Evolutionary conservation across 2,797 vertebrate genomes (phyloP).

Genomic region (Neosilurus hyrtlii): DNA sequence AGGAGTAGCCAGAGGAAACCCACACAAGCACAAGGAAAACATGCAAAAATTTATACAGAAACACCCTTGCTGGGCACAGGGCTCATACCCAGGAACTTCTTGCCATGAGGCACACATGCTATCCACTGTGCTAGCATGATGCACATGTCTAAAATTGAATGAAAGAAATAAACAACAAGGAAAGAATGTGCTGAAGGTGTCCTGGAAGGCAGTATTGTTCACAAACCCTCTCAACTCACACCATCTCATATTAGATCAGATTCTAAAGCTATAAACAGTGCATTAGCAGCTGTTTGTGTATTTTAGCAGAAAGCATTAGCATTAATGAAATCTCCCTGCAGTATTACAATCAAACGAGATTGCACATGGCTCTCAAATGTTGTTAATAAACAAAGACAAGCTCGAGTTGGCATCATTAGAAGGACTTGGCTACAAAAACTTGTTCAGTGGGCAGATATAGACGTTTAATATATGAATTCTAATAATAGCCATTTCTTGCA

Average conservation of each 20-base stretch:
- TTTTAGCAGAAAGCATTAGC: slow-evolving; percentile 3
- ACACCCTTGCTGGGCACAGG: too few species aligned
- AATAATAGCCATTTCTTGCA: slow-evolving; percentile 39
- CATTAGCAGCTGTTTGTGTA: slow-evolving; percentile 6
- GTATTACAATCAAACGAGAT: slow-evolving; percentile 4
- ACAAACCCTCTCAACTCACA: background rate
- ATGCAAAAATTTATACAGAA: too few species aligned
- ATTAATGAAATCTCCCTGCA: background rate
- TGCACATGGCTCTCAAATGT: slow-evolving; percentile 55
- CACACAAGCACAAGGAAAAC: too few species aligned
- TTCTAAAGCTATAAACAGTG: slow-evolving; percentile 10
- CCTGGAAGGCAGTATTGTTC: slow-evolving; percentile 3
- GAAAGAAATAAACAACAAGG: background rate
- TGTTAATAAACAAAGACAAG: slow-evolving; percentile 64
- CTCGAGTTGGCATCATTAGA: slow-evolving; percentile 62
- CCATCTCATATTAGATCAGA: too few species aligned
- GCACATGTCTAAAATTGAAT: background rate
- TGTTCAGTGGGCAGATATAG: slow-evolving; percentile 59
- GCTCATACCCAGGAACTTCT: too few species aligned
- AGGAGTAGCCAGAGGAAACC: too few species aligned
- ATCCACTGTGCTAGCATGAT: background rate
- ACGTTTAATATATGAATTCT: slow-evolving; percentile 42
- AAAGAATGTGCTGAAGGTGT: background rate
- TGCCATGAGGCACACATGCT: too few species aligned
- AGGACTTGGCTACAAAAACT: slow-evolving; percentile 62